Conservation (phyloP, 2,888 invertebrate genomes). For the Mimachlamys varia region DNA sequence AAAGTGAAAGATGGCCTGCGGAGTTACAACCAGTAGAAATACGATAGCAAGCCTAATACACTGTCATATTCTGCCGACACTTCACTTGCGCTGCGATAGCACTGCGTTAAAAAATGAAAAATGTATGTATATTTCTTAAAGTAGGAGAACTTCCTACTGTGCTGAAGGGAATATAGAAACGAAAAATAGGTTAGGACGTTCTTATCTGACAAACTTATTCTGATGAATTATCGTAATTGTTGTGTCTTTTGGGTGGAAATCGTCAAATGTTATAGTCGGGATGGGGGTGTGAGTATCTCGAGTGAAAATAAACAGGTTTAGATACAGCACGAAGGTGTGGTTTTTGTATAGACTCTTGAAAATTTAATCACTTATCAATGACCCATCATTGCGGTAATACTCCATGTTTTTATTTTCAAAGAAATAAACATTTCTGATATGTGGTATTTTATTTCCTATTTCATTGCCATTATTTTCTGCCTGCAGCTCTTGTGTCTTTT, state of each 20-base stretch:
- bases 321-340: neutral
- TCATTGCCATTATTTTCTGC: neutral
- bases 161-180: conserved; percentile 14
- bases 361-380: neutral
- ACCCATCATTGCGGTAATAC: neutral
- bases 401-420: neutral
- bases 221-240: conserved; percentile 34
- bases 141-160: conserved; percentile 24
- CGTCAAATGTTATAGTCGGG: neutral
- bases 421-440: conserved; percentile 11
- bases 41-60: conserved; percentile 15
- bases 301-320: neutral
- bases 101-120: conserved; percentile 24
- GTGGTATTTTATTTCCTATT: neutral
- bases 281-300: neutral
- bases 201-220: conserved; percentile 3
- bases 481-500: neutral
- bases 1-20: neutral
- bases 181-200: conserved; percentile 34
- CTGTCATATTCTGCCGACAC: conserved; percentile 24
- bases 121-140: conserved; percentile 36
- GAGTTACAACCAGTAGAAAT: conserved; percentile 28
- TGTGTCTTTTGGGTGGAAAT: conserved; percentile 30
- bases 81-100: conserved; percentile 36
- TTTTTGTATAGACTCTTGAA: neutral